Evolutionary conservation across 1,140 invertebrate genomes (phyloP), one percentile per base, ranked within the genome.

Genomic region (Cydia strobilella): DNA sequence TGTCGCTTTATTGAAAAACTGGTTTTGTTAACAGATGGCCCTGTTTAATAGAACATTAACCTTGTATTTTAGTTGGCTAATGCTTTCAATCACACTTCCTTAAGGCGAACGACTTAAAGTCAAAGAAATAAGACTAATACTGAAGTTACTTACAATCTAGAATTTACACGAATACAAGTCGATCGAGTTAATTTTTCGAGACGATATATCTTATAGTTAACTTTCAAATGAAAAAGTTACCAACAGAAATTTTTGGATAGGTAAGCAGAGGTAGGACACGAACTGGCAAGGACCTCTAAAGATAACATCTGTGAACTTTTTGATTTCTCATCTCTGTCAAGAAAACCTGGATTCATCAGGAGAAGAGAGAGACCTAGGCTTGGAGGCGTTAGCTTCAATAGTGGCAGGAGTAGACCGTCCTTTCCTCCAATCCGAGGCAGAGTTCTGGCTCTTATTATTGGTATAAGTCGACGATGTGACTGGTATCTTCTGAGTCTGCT

Each of bases 381-480:
- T 91, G 0, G 86, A 82, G 4, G 72, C 78, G 39, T 86, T 89
- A 6, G 82, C 79, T 66, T 90, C 88, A 0, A 86, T 79, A 48
- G 74, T 62, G 4, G 76, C 59, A 1, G 77, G 74, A 25, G 80
- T 76, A 18, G 74, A 76, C 3, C 65, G 76, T 0, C 82, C 80
- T 20, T 69, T 77, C 10, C 84, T 77, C 73, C 80, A 84, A 18
- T 82, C 80, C n/a, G 80, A 74, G 25, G 71, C 82, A 0, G 84
- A 86, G 75, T 86, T 90, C n/a, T 69, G 51, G 20, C 69, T 35
- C 13, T 45, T 39, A 63, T 86, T 84, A 23, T 91, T 91, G 1
- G 90, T 90, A 66, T 87, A 93, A 3, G 90, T 93, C 0, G 92
- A 92, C 9, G 89, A 91, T 0, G 93, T 93, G 1, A 93, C 89